Evolutionary conservation across 35 echinoderm and acorn worm species (phyloP).

Genomic region (Heliocidaris erythrogramma): DNA sequence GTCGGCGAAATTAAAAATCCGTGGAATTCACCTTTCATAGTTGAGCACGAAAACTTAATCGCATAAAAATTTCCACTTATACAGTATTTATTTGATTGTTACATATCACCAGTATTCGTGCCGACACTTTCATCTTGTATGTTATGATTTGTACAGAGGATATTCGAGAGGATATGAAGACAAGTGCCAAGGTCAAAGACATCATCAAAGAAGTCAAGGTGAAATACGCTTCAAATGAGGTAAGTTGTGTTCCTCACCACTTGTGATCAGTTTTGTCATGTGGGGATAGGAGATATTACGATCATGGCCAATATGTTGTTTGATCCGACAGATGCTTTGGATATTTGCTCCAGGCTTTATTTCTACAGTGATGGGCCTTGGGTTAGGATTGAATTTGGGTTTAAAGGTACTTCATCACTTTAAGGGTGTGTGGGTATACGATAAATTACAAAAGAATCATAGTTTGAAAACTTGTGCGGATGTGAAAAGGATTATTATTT

Average conservation of each 20-base stretch:
- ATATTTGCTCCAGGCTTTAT: not conserved
- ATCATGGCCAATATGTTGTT: not conserved
- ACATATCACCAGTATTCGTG: too few species aligned
- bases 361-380: too few species aligned
- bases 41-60: too few species aligned
- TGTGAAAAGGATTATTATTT: too few species aligned
- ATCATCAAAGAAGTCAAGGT: slow-evolving; percentile 58
- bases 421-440: not conserved
- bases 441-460: too few species aligned
- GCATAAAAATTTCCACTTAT: too few species aligned
- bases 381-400: too few species aligned
- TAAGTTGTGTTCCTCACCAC: not conserved
- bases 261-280: not conserved
- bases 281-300: not conserved
- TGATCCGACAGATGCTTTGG: not conserved
- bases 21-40: too few species aligned
- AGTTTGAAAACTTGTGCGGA: too few species aligned
- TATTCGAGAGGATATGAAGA: slow-evolving; percentile 50
- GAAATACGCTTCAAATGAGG: slow-evolving; percentile 51
- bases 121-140: not conserved
- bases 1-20: too few species aligned
- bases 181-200: slow-evolving; percentile 23
- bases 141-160: slow-evolving; percentile 30
- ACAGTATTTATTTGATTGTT: too few species aligned
- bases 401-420: too few species aligned